Conservation (phyloP, 2,113 vertebrate species). For the Gyps fulvus region DNA sequence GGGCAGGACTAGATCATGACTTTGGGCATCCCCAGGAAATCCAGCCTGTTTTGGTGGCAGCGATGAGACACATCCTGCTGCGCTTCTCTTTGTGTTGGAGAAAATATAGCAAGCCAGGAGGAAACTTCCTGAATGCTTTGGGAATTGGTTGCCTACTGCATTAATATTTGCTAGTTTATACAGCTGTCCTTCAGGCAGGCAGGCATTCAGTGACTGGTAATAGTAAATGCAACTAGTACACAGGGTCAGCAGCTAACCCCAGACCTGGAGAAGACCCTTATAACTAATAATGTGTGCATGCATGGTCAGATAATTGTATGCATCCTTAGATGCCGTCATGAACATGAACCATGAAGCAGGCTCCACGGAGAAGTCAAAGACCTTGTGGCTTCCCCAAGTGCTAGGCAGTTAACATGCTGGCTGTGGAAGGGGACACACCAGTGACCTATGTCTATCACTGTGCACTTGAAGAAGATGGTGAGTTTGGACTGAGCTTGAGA, state of each 20-base stretch:
- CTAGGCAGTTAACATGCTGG: neutral
- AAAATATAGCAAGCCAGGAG: neutral
- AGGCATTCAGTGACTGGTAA: neutral
- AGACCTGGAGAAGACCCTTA: neutral
- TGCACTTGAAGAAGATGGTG: neutral
- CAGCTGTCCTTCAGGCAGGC: neutral
- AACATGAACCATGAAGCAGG: neutral
- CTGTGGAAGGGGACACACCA: neutral
- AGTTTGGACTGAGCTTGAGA: neutral
- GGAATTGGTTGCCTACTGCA: neutral
- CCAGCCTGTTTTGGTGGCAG: neutral
- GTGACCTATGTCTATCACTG: neutral
- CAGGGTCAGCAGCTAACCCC: neutral
- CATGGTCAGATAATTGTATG: neutral
- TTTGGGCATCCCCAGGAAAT: constrained; percentile 2
- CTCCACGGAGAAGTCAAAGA: neutral
- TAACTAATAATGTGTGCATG: neutral
- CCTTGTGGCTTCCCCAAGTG: neutral
- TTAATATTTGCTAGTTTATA: neutral
- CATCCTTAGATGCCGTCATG: neutral
- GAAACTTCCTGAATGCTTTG: neutral
- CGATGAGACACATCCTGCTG: neutral
- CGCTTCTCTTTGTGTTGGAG: neutral
- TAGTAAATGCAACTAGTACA: neutral
- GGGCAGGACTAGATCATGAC: neutral